These are phyloP conservation scores for Agrypnus murinus DNA, from an alignment of 2,888 invertebrate genomes.

Conservation along the genomic window DNA sequence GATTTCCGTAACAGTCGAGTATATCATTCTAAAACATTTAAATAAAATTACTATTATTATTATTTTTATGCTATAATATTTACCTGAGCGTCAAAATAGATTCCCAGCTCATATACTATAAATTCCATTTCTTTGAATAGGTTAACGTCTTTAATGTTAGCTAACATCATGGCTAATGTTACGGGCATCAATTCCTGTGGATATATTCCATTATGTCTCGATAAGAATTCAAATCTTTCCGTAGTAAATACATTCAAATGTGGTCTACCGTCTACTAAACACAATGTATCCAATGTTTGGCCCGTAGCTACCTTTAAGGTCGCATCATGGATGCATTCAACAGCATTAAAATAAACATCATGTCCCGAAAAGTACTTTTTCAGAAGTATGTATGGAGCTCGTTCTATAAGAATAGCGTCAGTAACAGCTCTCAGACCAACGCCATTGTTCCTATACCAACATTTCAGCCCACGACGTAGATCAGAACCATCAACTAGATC, in stretches of 20 bases:
- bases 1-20: background rate
- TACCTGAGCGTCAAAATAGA: background rate
- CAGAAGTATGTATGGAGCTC: background rate
- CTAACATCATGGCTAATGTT: background rate
- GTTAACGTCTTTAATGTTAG: background rate
- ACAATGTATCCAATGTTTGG: background rate
- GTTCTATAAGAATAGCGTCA: background rate
- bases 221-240: background rate
- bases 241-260: background rate
- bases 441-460: background rate
- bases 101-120: background rate
- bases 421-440: conserved; percentile 6
- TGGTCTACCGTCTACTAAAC: background rate
- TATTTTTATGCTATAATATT: background rate
- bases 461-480: background rate
- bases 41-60: background rate
- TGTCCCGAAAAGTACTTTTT: background rate
- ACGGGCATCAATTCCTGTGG: background rate
- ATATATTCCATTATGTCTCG: background rate
- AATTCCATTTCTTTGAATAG: background rate
- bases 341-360: too few species aligned
- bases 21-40: background rate
- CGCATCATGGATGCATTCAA: too few species aligned
- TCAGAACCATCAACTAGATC: conserved; percentile 4
- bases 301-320: background rate